Evolutionary conservation across 2,888 invertebrate species (phyloP).

Genomic region (Catocala fraxini): DNA sequence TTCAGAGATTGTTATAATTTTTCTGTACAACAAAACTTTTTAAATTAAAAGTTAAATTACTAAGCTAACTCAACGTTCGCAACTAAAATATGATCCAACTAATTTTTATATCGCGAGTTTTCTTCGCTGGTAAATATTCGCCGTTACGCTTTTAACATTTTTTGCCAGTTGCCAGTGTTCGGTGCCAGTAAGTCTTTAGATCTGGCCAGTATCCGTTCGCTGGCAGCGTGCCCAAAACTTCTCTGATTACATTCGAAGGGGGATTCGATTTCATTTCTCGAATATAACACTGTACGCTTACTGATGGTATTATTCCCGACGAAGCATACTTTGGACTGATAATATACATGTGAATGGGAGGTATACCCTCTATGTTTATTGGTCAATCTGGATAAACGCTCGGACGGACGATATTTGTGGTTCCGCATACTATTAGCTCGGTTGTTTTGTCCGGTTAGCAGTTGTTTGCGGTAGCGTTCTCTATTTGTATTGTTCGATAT

Average conservation of each 20-base stretch:
- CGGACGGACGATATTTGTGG: conserved; percentile 25
- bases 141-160: conserved; percentile 31
- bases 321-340: conserved; percentile 14
- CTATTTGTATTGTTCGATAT: neutral
- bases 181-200: conserved; percentile 51
- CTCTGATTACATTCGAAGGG: conserved; percentile 59
- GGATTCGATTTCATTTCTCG: conserved; percentile 55
- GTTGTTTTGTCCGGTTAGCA: conserved; percentile 14
- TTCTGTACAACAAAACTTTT: conserved; percentile 4
- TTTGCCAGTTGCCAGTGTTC: conserved; percentile 30
- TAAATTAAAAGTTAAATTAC: conserved; percentile 10
- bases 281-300: conserved; percentile 45
- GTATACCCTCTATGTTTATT: conserved; percentile 27
- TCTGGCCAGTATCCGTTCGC: conserved; percentile 38
- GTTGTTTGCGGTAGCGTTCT: conserved; percentile 10
- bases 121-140: conserved; percentile 15
- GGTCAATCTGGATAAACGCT: conserved; percentile 32
- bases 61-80: conserved; percentile 12
- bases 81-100: conserved; percentile 14
- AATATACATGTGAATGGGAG: conserved; percentile 20
- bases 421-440: conserved; percentile 18
- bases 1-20: neutral
- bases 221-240: conserved; percentile 56
- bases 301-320: conserved; percentile 31
- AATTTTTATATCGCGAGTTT: conserved; percentile 15